A percentile compares a stretch with the other conserved stretches of the same genome.
These are phyloP conservation scores for Cephalotes varians DNA, from an alignment of 2,888 invertebrate genomes.

Conservation along the genomic window DNA sequence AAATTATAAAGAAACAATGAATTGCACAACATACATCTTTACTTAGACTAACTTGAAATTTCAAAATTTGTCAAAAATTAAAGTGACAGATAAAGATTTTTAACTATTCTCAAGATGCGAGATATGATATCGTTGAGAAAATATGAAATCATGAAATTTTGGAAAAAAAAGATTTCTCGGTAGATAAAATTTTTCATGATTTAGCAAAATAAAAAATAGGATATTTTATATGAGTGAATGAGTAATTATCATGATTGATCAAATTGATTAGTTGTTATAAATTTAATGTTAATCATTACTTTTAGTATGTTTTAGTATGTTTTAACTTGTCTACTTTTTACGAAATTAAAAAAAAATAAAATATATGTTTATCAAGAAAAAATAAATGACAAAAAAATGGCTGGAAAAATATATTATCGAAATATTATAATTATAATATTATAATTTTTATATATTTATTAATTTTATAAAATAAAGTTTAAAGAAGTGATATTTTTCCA, in stretches of 20 bases:
- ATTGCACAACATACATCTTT: background rate
- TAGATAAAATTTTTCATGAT: background rate
- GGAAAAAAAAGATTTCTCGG: too few species aligned
- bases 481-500: background rate
- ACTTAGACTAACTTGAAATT: background rate
- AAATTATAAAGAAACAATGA: background rate
- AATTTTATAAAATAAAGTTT: constrained; percentile 8
- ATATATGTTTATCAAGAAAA: background rate
- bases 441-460: background rate
- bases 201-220: constrained; percentile 2
- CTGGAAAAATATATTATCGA: background rate
- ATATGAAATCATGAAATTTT: constrained; percentile 16
- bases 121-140: constrained; percentile 13
- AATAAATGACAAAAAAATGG: background rate
- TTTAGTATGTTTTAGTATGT: background rate
- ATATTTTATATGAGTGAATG: background rate
- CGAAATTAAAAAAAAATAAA: background rate
- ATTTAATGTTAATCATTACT: background rate
- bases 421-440: background rate
- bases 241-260: background rate
- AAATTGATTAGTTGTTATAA: background rate
- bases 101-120: constrained; percentile 3
- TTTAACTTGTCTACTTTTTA: constrained; percentile 1
- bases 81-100: background rate
- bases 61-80: background rate